These are phyloP conservation scores for Morone chrysops DNA, from an alignment of 2,113 vertebrate genomes.

Conservation along the genomic window DNA sequence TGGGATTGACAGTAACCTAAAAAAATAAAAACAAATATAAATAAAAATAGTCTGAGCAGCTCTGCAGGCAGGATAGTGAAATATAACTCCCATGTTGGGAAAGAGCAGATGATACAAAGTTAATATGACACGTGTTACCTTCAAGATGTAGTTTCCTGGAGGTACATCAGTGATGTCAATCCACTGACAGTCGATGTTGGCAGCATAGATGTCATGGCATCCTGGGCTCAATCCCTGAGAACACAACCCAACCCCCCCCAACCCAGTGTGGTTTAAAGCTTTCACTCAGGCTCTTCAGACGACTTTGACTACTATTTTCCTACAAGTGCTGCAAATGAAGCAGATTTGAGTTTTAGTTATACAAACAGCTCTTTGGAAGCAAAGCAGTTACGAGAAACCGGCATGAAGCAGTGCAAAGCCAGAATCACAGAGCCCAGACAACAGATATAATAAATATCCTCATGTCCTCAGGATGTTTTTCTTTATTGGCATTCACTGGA, in stretches of 20 bases:
- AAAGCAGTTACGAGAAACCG: slow-evolving; percentile 34
- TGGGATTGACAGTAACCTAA: slow-evolving; percentile 88
- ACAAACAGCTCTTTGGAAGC: slow-evolving; percentile 45
- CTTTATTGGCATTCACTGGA: slow-evolving; percentile 13
- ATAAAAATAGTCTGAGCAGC: background rate
- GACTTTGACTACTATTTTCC: slow-evolving; percentile 29
- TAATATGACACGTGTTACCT: slow-evolving; percentile 72
- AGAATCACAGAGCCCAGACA: slow-evolving; percentile 49
- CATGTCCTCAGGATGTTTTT: slow-evolving; percentile 22
- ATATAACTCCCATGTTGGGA: background rate
- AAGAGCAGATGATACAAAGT: background rate
- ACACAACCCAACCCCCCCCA: slow-evolving; percentile 16
- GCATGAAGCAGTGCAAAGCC: slow-evolving; percentile 16
- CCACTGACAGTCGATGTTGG: slow-evolving; percentile 92
- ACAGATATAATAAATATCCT: slow-evolving; percentile 53
- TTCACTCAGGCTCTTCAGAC: background rate
- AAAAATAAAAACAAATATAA: background rate
- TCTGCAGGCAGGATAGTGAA: background rate
- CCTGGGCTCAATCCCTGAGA: slow-evolving; percentile 88
- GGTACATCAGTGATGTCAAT: slow-evolving; percentile 90
- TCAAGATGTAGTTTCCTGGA: slow-evolving; percentile 87
- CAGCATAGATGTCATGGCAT: slow-evolving; percentile 89
- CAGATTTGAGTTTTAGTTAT: slow-evolving; percentile 28
- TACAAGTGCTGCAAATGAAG: slow-evolving; percentile 40
- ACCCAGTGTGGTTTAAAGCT: slow-evolving; percentile 10